A percentile compares a stretch with the other conserved stretches of the same genome.
These are phyloP conservation scores for Phenacoccus solenopsis DNA, from an alignment of 1,140 invertebrate genomes.

Conservation along the genomic window DNA sequence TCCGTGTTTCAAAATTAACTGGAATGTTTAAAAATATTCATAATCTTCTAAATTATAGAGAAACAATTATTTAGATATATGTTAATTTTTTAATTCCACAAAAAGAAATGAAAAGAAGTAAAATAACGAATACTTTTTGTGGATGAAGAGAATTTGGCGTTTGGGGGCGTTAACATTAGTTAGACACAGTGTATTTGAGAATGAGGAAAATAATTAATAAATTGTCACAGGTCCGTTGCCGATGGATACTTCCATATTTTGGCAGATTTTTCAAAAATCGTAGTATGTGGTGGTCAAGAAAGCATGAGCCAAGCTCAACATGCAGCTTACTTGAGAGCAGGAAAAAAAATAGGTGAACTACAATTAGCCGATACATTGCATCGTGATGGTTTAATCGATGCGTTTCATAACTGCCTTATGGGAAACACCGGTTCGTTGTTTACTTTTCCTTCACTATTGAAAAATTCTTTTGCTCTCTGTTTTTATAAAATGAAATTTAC, in stretches of 20 bases:
- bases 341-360: conserved; percentile 54
- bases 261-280: conserved; percentile 51
- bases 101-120: no score
- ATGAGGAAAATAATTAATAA: no score
- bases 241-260: conserved; percentile 57
- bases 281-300: conserved; percentile 75
- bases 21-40: no score
- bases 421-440: conserved; percentile 64
- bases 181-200: no score
- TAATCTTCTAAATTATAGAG: no score
- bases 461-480: no score
- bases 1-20: no score
- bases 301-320: conserved; percentile 73
- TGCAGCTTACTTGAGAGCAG: conserved; percentile 47
- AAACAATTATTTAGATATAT: no score
- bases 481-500: background rate
- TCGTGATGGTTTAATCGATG: conserved; percentile 66
- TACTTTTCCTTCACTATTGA: background rate
- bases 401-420: conserved; percentile 68
- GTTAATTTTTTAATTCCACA: no score
- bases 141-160: no score
- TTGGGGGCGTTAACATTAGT: no score
- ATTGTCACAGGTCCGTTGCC: conserved; percentile 38
- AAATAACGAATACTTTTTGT: no score
- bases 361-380: conserved; percentile 57